Percentiles rank a stretch among this genome's conserved stretches.
Evolutionary conservation across 1,140 invertebrate species (phyloP).

Genomic region (Calliopsis andreniformis): DNA sequence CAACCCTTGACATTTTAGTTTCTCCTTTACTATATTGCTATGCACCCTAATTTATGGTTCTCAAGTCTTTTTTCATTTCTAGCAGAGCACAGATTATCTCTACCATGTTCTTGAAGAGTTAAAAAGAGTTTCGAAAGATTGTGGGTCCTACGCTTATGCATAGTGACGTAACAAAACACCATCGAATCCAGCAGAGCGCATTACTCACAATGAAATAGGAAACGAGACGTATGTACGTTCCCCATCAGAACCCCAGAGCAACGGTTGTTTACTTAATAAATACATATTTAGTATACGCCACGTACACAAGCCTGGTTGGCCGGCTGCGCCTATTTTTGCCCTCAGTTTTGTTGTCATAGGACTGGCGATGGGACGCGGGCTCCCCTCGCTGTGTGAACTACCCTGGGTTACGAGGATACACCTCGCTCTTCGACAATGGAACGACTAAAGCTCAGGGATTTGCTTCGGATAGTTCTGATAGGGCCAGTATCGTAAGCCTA

Average conservation of each 20-base stretch:
- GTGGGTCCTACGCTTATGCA: slow-evolving; percentile 5
- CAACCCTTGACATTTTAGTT: too few species aligned
- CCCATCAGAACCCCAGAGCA: slow-evolving; percentile 61
- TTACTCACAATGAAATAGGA: slow-evolving; percentile 61
- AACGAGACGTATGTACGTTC: slow-evolving; percentile 55
- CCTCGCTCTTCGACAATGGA: slow-evolving; percentile 53
- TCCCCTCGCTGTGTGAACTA: slow-evolving; percentile 60
- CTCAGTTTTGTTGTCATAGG: slow-evolving; percentile 79
- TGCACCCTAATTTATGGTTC: too few species aligned
- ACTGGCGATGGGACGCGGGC: slow-evolving; percentile 69
- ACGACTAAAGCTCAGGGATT: slow-evolving; percentile 44
- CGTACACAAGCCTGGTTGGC: slow-evolving; percentile 68
- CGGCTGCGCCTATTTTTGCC: slow-evolving; percentile 78
- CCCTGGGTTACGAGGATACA: slow-evolving; percentile 14
- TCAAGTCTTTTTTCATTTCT: too few species aligned
- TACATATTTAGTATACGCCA: slow-evolving; percentile 79
- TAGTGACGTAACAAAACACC: slow-evolving; percentile 47
- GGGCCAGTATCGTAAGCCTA: slow-evolving; percentile 14
- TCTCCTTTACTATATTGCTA: too few species aligned
- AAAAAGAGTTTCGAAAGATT: too few species aligned
- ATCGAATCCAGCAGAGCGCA: slow-evolving; percentile 47
- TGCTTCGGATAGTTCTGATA: slow-evolving; percentile 44
- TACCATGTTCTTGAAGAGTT: too few species aligned
- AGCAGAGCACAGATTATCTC: too few species aligned
- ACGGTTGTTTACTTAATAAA: slow-evolving; percentile 80